Percentiles rank a stretch among this genome's conserved stretches.
Conservation (phyloP, 2,797 vertebrate species). For the Hydrophis major region DNA sequence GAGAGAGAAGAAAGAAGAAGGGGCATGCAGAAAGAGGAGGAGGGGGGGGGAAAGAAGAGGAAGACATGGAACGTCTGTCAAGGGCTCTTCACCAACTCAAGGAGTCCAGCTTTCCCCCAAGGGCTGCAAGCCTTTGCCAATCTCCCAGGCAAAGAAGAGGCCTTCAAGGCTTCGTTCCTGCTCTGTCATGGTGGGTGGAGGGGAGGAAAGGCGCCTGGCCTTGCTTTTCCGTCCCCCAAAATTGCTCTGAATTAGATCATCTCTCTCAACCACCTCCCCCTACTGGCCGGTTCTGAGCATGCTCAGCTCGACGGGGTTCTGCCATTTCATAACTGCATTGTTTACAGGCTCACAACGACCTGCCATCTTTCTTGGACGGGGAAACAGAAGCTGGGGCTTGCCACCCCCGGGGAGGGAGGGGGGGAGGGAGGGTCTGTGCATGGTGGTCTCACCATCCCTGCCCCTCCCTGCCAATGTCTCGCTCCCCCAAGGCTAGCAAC, state of each 20-base stretch:
- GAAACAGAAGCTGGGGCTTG: not conserved
- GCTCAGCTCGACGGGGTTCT: slow-evolving; percentile 77
- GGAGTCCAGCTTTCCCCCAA: slow-evolving; percentile 40
- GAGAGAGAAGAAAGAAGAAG: not conserved
- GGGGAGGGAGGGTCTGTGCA: not conserved
- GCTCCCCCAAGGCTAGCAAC: not conserved
- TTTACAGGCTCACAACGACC: slow-evolving; percentile 79
- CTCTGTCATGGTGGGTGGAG: slow-evolving; percentile 66
- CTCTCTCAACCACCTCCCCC: slow-evolving; percentile 78
- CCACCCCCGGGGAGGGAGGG: not conserved
- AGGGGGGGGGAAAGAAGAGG: not conserved
- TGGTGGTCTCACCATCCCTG: not conserved
- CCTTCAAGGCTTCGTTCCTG: slow-evolving; percentile 62
- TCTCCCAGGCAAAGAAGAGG: slow-evolving; percentile 51
- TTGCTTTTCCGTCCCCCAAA: slow-evolving; percentile 70
- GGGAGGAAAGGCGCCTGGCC: slow-evolving; percentile 61
- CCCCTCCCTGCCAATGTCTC: not conserved
- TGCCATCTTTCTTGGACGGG: slow-evolving; percentile 64
- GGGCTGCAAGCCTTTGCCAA: slow-evolving; percentile 54
- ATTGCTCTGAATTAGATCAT: slow-evolving; percentile 74
- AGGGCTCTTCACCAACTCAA: slow-evolving; percentile 58
- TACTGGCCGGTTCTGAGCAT: slow-evolving; percentile 79
- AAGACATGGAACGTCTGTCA: slow-evolving; percentile 36
- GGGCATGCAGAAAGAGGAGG: not conserved
- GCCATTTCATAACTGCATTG: slow-evolving; percentile 89